Percentiles rank a stretch among this genome's conserved stretches.
These are phyloP conservation scores for Centropristis striata DNA, from an alignment of 2,113 vertebrate species.

Conservation along the genomic window DNA sequence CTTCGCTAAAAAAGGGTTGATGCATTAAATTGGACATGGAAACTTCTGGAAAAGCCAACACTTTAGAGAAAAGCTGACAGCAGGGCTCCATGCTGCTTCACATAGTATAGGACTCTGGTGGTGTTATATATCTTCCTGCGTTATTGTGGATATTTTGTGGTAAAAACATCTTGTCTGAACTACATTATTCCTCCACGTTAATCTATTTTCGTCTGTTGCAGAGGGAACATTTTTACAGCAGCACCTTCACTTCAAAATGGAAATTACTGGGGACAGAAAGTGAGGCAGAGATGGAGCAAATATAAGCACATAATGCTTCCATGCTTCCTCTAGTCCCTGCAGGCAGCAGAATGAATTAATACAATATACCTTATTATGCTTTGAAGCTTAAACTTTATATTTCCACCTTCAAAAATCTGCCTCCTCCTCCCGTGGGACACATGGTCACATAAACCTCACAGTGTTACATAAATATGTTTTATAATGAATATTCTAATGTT, in stretches of 20 bases:
- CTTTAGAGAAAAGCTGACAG: too few species aligned
- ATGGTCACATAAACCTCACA: slow-evolving; percentile 66
- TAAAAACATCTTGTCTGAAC: background rate
- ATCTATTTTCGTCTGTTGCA: slow-evolving; percentile 37
- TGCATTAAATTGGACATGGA: too few species aligned
- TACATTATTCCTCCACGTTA: background rate
- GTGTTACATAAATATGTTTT: slow-evolving; percentile 78
- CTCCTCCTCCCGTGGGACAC: slow-evolving; percentile 61
- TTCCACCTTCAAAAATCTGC: slow-evolving; percentile 68
- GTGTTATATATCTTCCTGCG: slow-evolving; percentile 29
- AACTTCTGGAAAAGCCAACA: too few species aligned
- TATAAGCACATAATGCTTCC: slow-evolving; percentile 54
- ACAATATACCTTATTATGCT: slow-evolving; percentile 74
- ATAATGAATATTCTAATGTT: slow-evolving; percentile 78
- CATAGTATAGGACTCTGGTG: slow-evolving; percentile 28
- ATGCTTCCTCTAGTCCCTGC: slow-evolving; percentile 65
- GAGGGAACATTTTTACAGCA: slow-evolving; percentile 28
- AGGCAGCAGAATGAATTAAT: slow-evolving; percentile 80
- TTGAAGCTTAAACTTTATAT: slow-evolving; percentile 78
- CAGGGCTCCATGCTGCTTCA: too few species aligned
- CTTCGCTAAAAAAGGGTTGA: too few species aligned
- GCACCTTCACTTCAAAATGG: slow-evolving; percentile 48
- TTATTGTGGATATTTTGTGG: background rate
- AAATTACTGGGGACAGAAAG: slow-evolving; percentile 54
- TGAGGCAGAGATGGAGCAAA: slow-evolving; percentile 52